A percentile compares a stretch with the other conserved stretches of the same genome.
phyloP scores from a whole-genome alignment of 2,797 vertebrate species.

The Manis pentadactyla region DNA sequence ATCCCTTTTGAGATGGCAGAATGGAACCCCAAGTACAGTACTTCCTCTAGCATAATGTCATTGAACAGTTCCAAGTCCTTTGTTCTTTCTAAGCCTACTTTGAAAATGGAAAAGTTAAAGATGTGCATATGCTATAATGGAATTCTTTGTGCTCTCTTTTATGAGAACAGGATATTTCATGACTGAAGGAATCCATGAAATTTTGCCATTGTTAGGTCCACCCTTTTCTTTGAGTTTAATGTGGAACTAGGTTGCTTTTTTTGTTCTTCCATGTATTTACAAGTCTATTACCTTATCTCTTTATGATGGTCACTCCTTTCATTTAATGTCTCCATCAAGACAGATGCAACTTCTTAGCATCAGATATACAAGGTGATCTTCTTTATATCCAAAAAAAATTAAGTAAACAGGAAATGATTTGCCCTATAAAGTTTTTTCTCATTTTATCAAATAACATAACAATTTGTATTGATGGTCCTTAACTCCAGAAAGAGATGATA shows the following conservation, averaged over 20 bases:
- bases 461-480: neutral
- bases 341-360: constrained; percentile 63
- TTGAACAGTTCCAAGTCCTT: constrained; percentile 85
- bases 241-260: constrained; percentile 68
- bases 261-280: constrained; percentile 66
- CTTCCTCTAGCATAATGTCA: constrained; percentile 84
- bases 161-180: constrained; percentile 80
- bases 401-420: constrained; percentile 44
- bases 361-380: constrained; percentile 68
- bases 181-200: constrained; percentile 75
- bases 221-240: constrained; percentile 45
- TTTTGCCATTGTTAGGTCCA: constrained; percentile 52
- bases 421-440: constrained; percentile 59
- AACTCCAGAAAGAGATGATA: constrained; percentile 39
- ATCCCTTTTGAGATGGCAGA: constrained; percentile 87
- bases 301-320: constrained; percentile 41
- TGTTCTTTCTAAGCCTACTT: constrained; percentile 86
- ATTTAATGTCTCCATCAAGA: constrained; percentile 60
- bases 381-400: constrained; percentile 62
- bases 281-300: constrained; percentile 60
- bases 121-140: constrained; percentile 85
- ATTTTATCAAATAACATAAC: constrained; percentile 51
- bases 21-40: constrained; percentile 86
- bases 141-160: constrained; percentile 79
- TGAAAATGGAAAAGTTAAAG: constrained; percentile 84